A percentile compares a stretch with the other conserved stretches of the same genome.
Conservation (phyloP, 35 echinoderm and acorn worm species). For the Nesometra sesokonis region DNA sequence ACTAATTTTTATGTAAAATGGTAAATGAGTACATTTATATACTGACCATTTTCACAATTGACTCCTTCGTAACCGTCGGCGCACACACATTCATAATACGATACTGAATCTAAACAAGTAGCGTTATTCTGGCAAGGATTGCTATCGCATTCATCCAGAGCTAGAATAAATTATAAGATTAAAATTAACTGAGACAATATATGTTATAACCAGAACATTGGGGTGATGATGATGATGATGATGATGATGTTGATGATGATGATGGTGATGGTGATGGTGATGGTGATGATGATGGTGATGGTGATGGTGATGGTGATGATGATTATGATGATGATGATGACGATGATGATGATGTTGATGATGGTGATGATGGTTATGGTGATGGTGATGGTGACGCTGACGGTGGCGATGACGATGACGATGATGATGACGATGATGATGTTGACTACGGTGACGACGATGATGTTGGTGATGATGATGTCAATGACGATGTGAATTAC, state of each 20-base stretch:
- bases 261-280: neutral
- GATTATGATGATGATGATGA: no score
- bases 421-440: neutral
- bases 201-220: no score
- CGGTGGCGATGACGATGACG: no score
- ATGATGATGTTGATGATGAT: neutral
- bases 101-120: neutral
- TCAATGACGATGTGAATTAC: no score
- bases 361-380: no score
- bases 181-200: neutral
- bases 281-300: neutral
- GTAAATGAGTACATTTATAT: no score
- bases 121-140: slow-evolving; percentile 24
- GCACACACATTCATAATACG: slow-evolving; percentile 42
- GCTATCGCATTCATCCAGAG: slow-evolving; percentile 18
- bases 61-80: slow-evolving; percentile 35
- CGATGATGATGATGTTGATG: neutral
- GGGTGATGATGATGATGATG: neutral
- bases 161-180: neutral
- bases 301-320: no score
- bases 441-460: no score
- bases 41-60: slow-evolving; percentile 57
- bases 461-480: no score
- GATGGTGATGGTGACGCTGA: no score
- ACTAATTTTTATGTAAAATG: no score